Evolutionary conservation across 2,797 vertebrate species (phyloP).

Genomic region (Limosa lapponica): DNA sequence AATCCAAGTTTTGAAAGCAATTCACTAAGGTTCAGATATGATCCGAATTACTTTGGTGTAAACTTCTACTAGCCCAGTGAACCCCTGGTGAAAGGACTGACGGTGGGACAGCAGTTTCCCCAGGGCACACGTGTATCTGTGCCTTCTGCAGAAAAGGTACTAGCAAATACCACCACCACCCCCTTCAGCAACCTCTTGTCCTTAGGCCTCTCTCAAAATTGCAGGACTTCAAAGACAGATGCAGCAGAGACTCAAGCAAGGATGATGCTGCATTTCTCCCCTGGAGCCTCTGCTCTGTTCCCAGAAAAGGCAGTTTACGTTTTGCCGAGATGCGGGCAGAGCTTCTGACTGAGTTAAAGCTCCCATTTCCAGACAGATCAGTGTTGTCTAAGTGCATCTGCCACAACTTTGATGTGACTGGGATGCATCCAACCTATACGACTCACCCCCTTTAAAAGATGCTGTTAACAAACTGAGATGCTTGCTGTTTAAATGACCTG

Average conservation of each 20-base stretch:
- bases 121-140: not conserved
- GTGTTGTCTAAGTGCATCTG: not conserved
- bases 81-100: not conserved
- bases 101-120: not conserved
- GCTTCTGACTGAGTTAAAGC: not conserved
- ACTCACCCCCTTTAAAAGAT: not conserved
- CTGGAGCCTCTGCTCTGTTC: not conserved
- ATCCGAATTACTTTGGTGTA: not conserved
- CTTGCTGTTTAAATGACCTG: not conserved
- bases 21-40: rapidly evolving
- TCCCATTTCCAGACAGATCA: not conserved
- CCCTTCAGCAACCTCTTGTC: not conserved
- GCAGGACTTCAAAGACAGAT: rapidly evolving
- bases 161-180: not conserved
- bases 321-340: not conserved
- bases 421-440: not conserved
- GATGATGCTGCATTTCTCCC: not conserved
- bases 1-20: not conserved
- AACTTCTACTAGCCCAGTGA: not conserved
- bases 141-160: not conserved
- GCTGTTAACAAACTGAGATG: not conserved
- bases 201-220: not conserved
- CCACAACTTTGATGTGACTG: not conserved
- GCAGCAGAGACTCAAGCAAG: not conserved
- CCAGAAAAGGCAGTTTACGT: not conserved